Percentiles rank a stretch among this genome's conserved stretches.
These are phyloP conservation scores for Cerceris ruficornis DNA, from an alignment of 2,888 invertebrate species.

Conservation along the genomic window DNA sequence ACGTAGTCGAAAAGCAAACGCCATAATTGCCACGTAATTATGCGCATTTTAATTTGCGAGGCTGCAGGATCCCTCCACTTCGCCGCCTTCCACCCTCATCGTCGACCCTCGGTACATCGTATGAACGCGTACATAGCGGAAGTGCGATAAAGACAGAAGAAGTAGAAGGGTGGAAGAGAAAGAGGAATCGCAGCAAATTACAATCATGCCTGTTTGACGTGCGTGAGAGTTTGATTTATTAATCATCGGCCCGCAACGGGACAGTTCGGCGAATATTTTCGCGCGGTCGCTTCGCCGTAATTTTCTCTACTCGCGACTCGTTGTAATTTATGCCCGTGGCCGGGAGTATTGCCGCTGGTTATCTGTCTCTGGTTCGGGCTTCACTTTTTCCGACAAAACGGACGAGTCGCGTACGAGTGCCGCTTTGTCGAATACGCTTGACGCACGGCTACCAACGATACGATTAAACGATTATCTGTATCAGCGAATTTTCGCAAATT, in stretches of 20 bases:
- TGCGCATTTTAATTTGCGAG: constrained; percentile 66
- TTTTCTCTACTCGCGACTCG: constrained; percentile 47
- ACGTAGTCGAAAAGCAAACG: constrained; percentile 63
- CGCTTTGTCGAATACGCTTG: constrained; percentile 9
- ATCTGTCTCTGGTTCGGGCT: neutral
- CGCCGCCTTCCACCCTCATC: neutral
- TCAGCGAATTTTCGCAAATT: constrained; percentile 61
- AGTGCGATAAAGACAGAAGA: no score
- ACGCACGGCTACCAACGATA: constrained; percentile 18
- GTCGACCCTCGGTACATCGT: neutral
- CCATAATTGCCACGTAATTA: constrained; percentile 69
- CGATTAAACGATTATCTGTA: constrained; percentile 58
- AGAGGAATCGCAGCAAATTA: constrained; percentile 65
- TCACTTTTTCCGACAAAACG: constrained; percentile 13
- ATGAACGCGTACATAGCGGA: constrained; percentile 10
- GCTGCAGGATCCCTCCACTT: neutral
- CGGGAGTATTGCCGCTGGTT: constrained; percentile 8
- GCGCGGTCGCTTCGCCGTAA: constrained; percentile 52
- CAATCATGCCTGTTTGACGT: constrained; percentile 63
- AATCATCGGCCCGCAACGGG: constrained; percentile 63
- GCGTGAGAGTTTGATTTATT: constrained; percentile 67
- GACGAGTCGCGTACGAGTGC: neutral
- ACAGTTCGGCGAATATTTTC: constrained; percentile 61
- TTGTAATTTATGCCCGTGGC: constrained; percentile 55
- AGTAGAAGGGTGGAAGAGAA: no score